Base-by-base conservation (phyloP, 2,888 invertebrate species). In the Ophion slaviceki region DNA sequence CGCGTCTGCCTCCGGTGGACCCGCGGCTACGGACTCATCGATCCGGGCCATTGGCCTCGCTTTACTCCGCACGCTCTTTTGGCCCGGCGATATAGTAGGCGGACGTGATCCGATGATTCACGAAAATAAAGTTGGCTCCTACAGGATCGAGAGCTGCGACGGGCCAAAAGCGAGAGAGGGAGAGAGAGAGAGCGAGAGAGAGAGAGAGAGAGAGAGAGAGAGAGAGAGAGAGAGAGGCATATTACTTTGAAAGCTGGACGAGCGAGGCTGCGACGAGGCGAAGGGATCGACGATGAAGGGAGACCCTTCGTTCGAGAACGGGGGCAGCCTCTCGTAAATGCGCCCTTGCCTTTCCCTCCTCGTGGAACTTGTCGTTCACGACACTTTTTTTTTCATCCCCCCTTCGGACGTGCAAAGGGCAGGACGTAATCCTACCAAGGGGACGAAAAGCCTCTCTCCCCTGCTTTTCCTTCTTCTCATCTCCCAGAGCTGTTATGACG, bases 41-140 rank as follows among this genome's bases (percentile, higher is more conserved):
- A 88, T 88, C 79, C 80, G 79, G 86, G 84, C 87, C 87, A 88
- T 87, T 87, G 87, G 87, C 86, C 86, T 77, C 64, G 68, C 68
- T 83, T 83, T 86, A 80, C 80, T 78, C 80, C 40, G 40, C 40
- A 40, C 47, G 71, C 68, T 64, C 80, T 77, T 62, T 77, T 70
- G 72, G 62, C 80, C 61, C 71, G 71, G 77, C 77, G 3, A 47
- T 47, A 47, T 47, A 53, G 76, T 24, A 68, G 57, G 67, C 68
- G 80, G 68, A 28, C 62, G 79, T 74, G 79, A 64, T 66, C 66
- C 70, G 82, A 84, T 86, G 87, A 87, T 86, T 87, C 87, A 88
- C 87, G 66, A 88, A 87, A 82, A 88, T 88, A 82, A 85, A 82
- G 84, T 87, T 85, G 85, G 82, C 82, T 78, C 47, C 83, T 82